These are phyloP conservation scores for Polyommatus iphigenia DNA, from an alignment of 2,888 invertebrate genomes.

Conservation along the genomic window DNA sequence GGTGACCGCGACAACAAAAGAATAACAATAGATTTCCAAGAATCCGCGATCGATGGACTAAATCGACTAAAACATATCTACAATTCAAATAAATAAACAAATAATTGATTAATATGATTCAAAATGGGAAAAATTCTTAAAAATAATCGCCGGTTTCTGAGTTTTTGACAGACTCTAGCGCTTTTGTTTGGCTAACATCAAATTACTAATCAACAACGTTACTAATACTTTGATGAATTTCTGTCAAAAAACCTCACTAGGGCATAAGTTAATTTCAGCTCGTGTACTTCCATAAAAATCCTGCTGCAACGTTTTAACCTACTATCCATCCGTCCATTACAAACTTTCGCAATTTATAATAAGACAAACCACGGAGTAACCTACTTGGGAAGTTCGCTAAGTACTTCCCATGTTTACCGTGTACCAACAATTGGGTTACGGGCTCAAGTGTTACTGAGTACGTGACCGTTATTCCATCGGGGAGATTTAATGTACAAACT, in stretches of 20 bases:
- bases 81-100: background rate
- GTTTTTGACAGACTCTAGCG: too few species aligned
- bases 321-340: background rate
- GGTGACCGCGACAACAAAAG: too few species aligned
- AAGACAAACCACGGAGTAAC: background rate
- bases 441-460: background rate
- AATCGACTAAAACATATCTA: background rate
- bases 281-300: background rate
- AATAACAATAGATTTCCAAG: too few species aligned
- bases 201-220: too few species aligned
- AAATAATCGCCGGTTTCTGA: too few species aligned
- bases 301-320: background rate
- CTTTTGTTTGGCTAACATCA: too few species aligned
- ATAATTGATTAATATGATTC: too few species aligned
- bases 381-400: background rate
- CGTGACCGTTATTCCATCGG: background rate
- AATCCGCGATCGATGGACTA: too few species aligned
- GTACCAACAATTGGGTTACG: constrained; percentile 10
- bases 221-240: too few species aligned
- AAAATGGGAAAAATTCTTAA: too few species aligned
- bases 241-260: too few species aligned
- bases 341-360: background rate
- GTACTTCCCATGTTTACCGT: constrained; percentile 12
- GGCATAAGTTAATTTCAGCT: too few species aligned
- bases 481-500: background rate